Percentiles rank a stretch among this genome's conserved stretches.
These are phyloP conservation scores for Thymelicus lineola DNA, from an alignment of 2,888 invertebrate species.

Conservation along the genomic window DNA sequence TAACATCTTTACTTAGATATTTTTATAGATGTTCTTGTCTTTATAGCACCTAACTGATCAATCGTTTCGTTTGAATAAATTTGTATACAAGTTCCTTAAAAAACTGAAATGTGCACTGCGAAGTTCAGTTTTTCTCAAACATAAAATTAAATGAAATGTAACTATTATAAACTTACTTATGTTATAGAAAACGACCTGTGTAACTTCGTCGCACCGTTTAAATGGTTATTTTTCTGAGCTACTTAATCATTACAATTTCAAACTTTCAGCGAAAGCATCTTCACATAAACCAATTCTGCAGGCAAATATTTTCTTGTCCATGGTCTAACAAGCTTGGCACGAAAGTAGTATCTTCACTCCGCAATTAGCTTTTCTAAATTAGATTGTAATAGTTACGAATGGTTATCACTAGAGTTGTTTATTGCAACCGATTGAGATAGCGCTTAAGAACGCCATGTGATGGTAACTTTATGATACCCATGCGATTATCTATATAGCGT, in stretches of 20 bases:
- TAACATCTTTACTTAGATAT: no score
- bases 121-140: no score
- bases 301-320: background rate
- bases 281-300: background rate
- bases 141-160: no score
- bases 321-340: background rate
- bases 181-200: no score
- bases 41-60: no score
- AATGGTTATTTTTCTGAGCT: no score
- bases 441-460: constrained; percentile 24
- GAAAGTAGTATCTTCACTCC: constrained; percentile 2
- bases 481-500: constrained; percentile 32
- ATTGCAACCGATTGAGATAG: constrained; percentile 36
- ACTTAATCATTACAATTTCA: background rate
- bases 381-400: constrained; percentile 35
- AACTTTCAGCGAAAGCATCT: background rate
- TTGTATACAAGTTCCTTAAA: no score
- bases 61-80: no score
- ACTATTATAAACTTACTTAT: no score
- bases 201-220: no score
- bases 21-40: no score
- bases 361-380: constrained; percentile 32
- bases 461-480: constrained; percentile 29
- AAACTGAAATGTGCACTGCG: no score
- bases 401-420: constrained; percentile 34